A percentile compares a stretch with the other conserved stretches of the same genome.
Conservation (phyloP, 2,888 invertebrate genomes). For the Hirtodrosophila cameraria region DNA sequence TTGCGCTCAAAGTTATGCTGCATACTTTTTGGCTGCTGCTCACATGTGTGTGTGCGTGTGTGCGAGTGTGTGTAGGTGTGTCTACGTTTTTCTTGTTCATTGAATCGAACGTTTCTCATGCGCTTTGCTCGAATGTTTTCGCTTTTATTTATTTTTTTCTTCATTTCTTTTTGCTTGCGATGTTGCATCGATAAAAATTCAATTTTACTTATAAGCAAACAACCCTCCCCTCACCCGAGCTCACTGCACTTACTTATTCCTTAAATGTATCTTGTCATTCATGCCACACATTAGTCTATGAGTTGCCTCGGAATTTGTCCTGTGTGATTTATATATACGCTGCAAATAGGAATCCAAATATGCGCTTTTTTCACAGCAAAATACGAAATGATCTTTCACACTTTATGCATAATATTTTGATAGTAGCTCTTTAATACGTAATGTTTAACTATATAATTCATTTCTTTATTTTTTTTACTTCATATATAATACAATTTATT, state of each 20-base stretch:
- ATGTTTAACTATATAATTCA: too few relatives aligned
- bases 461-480: too few relatives aligned
- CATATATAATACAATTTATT: conserved; percentile 5
- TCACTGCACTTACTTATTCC: conserved; percentile 18
- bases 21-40: conserved; percentile 63
- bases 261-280: conserved; percentile 34
- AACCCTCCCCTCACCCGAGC: too few relatives aligned
- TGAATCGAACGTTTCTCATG: conserved; percentile 62
- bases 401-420: too few relatives aligned
- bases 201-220: conserved; percentile 66
- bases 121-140: conserved; percentile 43
- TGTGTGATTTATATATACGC: conserved; percentile 35
- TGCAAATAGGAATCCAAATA: not conserved
- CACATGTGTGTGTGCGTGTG: conserved; percentile 4
- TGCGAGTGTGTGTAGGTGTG: conserved; percentile 12
- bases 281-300: conserved; percentile 47
- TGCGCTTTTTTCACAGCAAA: too few relatives aligned
- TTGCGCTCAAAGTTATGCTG: conserved; percentile 49
- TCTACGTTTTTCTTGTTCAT: conserved; percentile 73
- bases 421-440: too few relatives aligned
- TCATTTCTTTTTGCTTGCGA: conserved; percentile 29
- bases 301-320: conserved; percentile 30
- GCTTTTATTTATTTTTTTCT: conserved; percentile 20
- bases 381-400: too few relatives aligned
- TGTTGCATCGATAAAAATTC: conserved; percentile 72